Base-by-base conservation (phyloP, 2,797 vertebrate species). In the Chloroceryle amazona region DNA sequence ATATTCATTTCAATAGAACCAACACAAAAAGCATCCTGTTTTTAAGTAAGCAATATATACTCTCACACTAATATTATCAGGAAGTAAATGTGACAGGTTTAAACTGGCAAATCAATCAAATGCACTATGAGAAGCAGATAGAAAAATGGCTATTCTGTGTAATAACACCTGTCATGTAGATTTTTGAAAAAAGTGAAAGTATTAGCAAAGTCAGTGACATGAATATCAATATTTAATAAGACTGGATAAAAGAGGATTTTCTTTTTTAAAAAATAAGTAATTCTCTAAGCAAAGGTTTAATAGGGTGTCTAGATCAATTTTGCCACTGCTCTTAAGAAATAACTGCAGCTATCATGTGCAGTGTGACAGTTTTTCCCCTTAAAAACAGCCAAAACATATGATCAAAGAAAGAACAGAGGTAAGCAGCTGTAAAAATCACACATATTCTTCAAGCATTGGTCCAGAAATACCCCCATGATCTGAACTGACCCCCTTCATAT, bases 91-190 rank as follows among this genome's bases (percentile, higher is more conserved):
- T 71, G 86, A 93, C 74, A 41, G 63, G 10, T 26, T 95, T 89
- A 79, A 92, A 70, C 41, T 39, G 47, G 44, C 23, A 95, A 74
- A 87, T 93, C 94, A 93, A 92, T 93, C 84, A 93, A 87, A 67
- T 23, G 65, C 33, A 41, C 37, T 25, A 37, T 21, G 91, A 92
- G 92, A 89, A 87, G 84, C 44, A 51, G 81, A 74, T 1, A 71
- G 76, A 74, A 87, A 93, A 89, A 94, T 60, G 42, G 49, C 65
- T 81, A 23, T 93, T 93, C 68, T 63, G 28, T 86, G 37, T 61
- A 96, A 88, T 91, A 96, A 57, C 65, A 81, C 55, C 91, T 95
- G 91, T 88, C 93, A 94, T 65, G 41, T 42, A 61, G 52, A 81
- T 35, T 44, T 65, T 1, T 71, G 75, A 67, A 91, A 89, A 87